phyloP scores from a whole-genome alignment of 1,140 invertebrate genomes.

The Tetramorium parvispinum region DNA sequence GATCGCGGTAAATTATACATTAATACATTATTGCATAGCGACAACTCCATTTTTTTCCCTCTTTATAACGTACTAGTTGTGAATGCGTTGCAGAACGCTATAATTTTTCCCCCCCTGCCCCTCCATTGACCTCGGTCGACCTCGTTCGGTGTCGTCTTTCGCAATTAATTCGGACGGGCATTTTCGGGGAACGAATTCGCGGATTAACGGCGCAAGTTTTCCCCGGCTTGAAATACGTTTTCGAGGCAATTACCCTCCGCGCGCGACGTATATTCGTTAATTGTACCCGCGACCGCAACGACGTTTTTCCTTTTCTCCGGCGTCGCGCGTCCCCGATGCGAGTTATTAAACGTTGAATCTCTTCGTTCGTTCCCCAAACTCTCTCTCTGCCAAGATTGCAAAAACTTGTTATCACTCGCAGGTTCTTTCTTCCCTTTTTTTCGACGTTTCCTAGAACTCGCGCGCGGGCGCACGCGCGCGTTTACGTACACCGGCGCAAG shows the following conservation, averaged over 20 bases:
- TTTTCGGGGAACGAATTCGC: conserved; percentile 45
- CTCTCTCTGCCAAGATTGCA: not conserved
- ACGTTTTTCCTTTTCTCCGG: not conserved
- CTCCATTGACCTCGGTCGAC: not conserved
- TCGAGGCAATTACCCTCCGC: conserved; percentile 22
- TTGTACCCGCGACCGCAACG: conserved; percentile 22
- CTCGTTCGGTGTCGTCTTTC: conserved; percentile 44
- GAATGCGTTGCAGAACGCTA: not conserved
- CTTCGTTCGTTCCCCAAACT: not conserved
- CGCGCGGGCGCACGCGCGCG: not conserved
- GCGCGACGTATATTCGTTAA: conserved; percentile 43
- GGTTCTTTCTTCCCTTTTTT: conserved; percentile 17
- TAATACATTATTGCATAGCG: not conserved
- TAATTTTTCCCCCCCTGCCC: conserved; percentile 3
- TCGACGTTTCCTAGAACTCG: not conserved
- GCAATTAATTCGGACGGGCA: conserved; percentile 49
- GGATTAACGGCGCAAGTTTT: conserved; percentile 47
- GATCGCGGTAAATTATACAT: not conserved
- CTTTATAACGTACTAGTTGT: conserved; percentile 10
- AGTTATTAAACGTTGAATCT: conserved; percentile 50
- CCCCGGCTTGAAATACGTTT: conserved; percentile 28
- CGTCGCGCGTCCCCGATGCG: conserved; percentile 13
- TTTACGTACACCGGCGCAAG: conserved; percentile 52
- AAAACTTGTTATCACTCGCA: conserved; percentile 49
- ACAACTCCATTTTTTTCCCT: conserved; percentile 4